Evolutionary conservation across 2,888 invertebrate species (phyloP).

Genomic region (Leptinotarsa haldemani): DNA sequence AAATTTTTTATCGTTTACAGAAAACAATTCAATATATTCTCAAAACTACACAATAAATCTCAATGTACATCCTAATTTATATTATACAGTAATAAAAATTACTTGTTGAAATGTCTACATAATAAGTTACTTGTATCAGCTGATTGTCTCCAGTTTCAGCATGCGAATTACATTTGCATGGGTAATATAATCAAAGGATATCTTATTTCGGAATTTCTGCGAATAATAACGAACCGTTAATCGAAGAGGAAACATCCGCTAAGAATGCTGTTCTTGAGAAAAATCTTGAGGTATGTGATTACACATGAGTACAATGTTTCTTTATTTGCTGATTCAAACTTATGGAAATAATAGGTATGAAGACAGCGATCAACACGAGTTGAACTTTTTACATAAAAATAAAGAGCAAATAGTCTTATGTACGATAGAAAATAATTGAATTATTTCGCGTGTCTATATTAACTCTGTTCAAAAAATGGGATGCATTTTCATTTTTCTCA

Average conservation of each 20-base stretch:
- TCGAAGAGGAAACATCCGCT: neutral
- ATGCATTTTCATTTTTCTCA: no score
- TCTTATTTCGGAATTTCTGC: conserved; percentile 5
- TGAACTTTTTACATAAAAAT: neutral
- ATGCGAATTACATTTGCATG: neutral
- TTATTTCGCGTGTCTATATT: no score
- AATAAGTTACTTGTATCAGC: neutral
- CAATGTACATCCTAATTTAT: no score
- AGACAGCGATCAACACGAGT: neutral
- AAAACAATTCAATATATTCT: no score
- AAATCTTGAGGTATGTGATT: neutral
- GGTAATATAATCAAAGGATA: neutral
- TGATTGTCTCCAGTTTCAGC: neutral
- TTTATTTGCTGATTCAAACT: neutral
- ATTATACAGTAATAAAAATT: no score
- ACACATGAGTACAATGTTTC: neutral
- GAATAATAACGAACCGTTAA: neutral
- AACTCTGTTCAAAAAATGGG: no score
- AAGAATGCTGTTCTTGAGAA: neutral
- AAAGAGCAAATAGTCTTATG: no score
- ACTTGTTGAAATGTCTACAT: no score
- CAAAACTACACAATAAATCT: no score
- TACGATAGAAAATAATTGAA: no score
- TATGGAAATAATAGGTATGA: neutral
- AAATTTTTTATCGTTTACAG: no score